phyloP scores from a whole-genome alignment of 2,113 vertebrate species.

The Okapia johnstoni region DNA sequence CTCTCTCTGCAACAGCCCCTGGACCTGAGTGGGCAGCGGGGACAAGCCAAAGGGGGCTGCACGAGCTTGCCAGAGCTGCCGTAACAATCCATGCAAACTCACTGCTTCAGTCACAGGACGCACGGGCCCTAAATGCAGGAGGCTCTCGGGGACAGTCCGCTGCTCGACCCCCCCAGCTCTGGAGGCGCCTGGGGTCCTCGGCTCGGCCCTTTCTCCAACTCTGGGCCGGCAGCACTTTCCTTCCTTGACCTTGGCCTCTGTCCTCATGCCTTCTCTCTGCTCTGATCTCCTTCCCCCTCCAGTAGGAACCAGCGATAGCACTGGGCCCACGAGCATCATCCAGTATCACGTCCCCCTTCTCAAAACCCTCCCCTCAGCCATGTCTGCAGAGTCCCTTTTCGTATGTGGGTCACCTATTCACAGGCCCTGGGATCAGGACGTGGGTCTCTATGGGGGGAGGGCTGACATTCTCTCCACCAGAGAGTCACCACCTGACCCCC shows the following conservation, averaged over 20 bases:
- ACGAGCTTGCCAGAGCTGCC: fast-evolving
- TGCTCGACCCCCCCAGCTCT: fast-evolving
- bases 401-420: fast-evolving
- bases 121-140: fast-evolving
- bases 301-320: not conserved
- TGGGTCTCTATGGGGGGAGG: fast-evolving
- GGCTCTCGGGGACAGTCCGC: fast-evolving
- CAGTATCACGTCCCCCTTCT: fast-evolving
- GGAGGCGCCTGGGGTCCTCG: fast-evolving
- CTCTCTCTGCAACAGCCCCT: too few species aligned
- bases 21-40: not conserved
- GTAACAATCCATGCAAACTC: fast-evolving
- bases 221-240: fast-evolving
- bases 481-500: not conserved
- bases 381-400: not conserved
- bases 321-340: not conserved
- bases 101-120: fast-evolving
- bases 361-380: not conserved
- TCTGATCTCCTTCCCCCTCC: not conserved
- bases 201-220: too few species aligned
- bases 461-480: not conserved
- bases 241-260: not conserved
- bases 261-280: not conserved
- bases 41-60: fast-evolving
- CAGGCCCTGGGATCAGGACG: fast-evolving